phyloP scores from a whole-genome alignment of 1,140 invertebrate genomes.

The Hycleus phaleratus region DNA sequence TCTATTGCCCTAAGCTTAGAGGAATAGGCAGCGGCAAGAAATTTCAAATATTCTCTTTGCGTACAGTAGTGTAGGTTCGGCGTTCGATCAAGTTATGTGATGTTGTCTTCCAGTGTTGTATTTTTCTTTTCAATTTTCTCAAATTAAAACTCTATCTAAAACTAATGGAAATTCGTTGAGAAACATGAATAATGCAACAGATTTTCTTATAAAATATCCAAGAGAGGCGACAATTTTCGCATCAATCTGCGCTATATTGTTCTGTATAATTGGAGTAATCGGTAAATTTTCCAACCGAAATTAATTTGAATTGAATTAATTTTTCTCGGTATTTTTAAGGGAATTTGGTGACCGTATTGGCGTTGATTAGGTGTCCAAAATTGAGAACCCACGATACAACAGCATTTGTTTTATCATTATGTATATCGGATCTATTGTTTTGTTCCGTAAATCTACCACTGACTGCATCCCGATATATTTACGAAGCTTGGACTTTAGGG shows the following conservation, averaged over 20 bases:
- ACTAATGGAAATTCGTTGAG: too few relatives aligned
- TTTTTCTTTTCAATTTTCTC: too few relatives aligned
- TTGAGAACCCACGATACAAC: slow-evolving; percentile 75
- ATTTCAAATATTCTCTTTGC: too few relatives aligned
- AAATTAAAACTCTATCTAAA: too few relatives aligned
- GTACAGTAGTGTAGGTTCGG: too few relatives aligned
- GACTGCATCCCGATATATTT: slow-evolving; percentile 71
- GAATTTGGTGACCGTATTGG: slow-evolving; percentile 72
- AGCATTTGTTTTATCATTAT: slow-evolving; percentile 78
- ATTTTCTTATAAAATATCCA: slow-evolving; percentile 47
- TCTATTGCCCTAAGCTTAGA: too few relatives aligned
- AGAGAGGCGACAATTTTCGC: slow-evolving; percentile 65
- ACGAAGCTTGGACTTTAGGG: slow-evolving; percentile 76
- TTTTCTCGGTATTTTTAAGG: slow-evolving; percentile 48
- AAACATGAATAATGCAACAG: slow-evolving; percentile 6
- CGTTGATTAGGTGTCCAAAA: slow-evolving; percentile 65
- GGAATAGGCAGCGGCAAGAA: too few relatives aligned
- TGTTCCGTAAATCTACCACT: slow-evolving; percentile 76
- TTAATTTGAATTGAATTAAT: background rate
- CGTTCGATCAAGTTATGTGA: too few relatives aligned
- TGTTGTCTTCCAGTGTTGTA: too few relatives aligned
- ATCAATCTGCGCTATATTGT: slow-evolving; percentile 66
- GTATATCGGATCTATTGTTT: slow-evolving; percentile 79
- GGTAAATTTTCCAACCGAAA: slow-evolving; percentile 48
- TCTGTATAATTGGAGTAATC: slow-evolving; percentile 67